A percentile compares a stretch with the other conserved stretches of the same genome.
These are phyloP conservation scores for Strigamia transsilvanica DNA, from an alignment of 2,888 invertebrate genomes.

Conservation along the genomic window DNA sequence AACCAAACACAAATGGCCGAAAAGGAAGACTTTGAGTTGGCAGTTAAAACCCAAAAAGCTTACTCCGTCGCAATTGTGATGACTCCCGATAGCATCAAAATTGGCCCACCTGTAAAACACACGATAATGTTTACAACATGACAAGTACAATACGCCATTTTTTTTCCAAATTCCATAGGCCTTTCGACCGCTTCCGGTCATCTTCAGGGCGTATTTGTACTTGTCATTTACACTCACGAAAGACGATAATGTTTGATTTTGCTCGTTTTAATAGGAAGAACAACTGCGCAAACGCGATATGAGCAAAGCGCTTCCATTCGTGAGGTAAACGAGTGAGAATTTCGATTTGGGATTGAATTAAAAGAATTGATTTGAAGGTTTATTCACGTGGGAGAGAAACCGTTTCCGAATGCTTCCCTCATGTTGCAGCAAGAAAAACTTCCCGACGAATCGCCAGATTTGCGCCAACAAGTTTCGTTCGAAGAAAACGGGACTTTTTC, in stretches of 20 bases:
- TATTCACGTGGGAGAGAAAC: not conserved
- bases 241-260: too few relatives aligned
- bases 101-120: not conserved
- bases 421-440: not conserved
- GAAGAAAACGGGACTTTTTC: not conserved
- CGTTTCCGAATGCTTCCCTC: not conserved
- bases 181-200: too few relatives aligned
- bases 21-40: not conserved
- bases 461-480: not conserved
- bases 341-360: too few relatives aligned
- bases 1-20: not conserved
- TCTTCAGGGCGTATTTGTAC: too few relatives aligned
- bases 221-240: too few relatives aligned
- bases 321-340: not conserved
- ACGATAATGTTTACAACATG: not conserved
- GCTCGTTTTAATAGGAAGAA: not conserved
- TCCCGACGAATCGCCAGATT: not conserved
- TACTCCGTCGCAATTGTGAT: not conserved
- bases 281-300: not conserved
- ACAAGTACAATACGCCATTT: too few relatives aligned
- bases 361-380: not conserved
- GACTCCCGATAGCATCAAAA: not conserved
- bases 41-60: not conserved
- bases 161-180: too few relatives aligned
- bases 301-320: not conserved